Percentiles rank a stretch among this genome's conserved stretches.
phyloP scores from a whole-genome alignment of 2,888 invertebrate species.

The Noctua janthe region DNA sequence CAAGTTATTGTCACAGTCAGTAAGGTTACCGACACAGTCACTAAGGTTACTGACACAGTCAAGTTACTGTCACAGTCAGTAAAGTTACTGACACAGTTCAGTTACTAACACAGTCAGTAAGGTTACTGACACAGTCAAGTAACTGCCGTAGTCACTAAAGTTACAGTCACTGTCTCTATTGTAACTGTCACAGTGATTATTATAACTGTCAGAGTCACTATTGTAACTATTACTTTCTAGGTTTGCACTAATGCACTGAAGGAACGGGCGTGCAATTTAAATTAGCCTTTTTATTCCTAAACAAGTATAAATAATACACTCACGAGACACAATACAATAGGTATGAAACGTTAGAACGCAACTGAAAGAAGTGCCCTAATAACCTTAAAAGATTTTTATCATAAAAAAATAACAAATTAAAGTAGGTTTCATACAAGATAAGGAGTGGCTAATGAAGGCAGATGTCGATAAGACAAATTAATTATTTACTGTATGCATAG shows the following conservation, averaged over 20 bases:
- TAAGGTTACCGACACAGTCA: neutral
- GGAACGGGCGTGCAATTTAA: neutral
- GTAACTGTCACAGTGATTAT: neutral
- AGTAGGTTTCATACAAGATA: slow-evolving; percentile 17
- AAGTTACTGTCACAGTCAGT: neutral
- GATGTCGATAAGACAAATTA: slow-evolving; percentile 7
- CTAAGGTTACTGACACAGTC: neutral
- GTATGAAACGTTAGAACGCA: neutral
- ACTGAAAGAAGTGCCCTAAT: neutral
- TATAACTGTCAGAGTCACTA: neutral
- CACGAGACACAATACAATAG: neutral
- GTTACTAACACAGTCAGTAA: no score
- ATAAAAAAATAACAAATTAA: neutral
- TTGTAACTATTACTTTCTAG: neutral
- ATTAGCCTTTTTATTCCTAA: neutral
- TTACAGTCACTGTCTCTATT: neutral
- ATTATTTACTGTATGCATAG: slow-evolving; percentile 15
- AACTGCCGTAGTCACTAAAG: neutral
- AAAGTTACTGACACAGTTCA: neutral
- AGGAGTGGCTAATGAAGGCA: slow-evolving; percentile 1
- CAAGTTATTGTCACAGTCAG: neutral
- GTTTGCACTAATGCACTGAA: neutral
- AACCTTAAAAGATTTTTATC: slow-evolving; percentile 12
- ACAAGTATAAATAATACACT: neutral
- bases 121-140: no score